A percentile compares a stretch with the other conserved stretches of the same genome.
These are phyloP conservation scores for Nothoprocta perdicaria DNA, from an alignment of 2,113 vertebrate species.

Conservation along the genomic window DNA sequence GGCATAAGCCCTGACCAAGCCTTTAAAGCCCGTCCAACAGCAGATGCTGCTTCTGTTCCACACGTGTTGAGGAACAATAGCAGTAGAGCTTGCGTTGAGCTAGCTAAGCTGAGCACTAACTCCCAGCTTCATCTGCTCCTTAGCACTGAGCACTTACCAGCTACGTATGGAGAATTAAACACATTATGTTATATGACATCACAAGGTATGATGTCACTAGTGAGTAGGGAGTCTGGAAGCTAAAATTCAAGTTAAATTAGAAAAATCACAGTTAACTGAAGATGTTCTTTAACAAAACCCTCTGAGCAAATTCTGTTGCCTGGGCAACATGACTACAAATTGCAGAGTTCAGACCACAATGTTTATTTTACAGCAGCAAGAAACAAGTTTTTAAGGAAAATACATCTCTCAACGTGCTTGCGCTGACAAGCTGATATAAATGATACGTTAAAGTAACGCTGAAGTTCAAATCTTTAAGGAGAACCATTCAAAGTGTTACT, in stretches of 20 bases:
- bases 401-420: neutral
- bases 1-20: neutral
- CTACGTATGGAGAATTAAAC: neutral
- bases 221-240: neutral
- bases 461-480: fast-evolving
- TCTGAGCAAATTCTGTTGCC: constrained; percentile 41
- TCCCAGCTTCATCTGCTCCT: fast-evolving
- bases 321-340: constrained; percentile 7
- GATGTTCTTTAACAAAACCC: neutral
- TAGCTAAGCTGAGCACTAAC: fast-evolving
- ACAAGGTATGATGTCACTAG: neutral
- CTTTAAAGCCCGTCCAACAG: neutral
- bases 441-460: fast-evolving
- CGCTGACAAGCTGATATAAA: neutral
- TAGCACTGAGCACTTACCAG: fast-evolving
- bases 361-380: constrained; percentile 24
- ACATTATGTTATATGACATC: neutral
- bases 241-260: neutral
- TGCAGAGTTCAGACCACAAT: neutral
- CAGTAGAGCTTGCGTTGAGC: neutral
- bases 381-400: neutral
- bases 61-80: neutral
- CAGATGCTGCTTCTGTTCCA: neutral
- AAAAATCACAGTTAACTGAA: neutral
- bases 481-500: fast-evolving